A percentile compares a stretch with the other conserved stretches of the same genome.
phyloP scores from a whole-genome alignment of 2,113 vertebrate genomes.

The Phylloscopus trochiloides region DNA sequence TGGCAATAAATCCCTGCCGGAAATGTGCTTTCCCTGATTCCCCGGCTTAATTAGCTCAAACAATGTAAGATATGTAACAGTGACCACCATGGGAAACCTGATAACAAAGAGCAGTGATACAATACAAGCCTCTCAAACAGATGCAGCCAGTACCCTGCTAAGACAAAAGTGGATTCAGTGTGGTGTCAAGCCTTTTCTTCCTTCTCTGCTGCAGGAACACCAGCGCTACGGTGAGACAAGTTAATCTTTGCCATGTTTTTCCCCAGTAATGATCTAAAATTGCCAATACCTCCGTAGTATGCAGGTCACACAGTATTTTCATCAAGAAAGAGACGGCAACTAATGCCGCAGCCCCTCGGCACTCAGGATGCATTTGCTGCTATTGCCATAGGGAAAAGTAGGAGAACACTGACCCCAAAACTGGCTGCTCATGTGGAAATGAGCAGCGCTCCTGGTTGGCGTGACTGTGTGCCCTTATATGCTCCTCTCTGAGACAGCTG shows the following conservation, averaged over 20 bases:
- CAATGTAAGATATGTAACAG: constrained; percentile 49
- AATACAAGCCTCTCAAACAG: constrained; percentile 1
- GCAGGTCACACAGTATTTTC: background rate
- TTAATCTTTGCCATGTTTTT: background rate
- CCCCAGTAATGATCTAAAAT: constrained; percentile 7
- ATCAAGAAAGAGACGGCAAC: background rate
- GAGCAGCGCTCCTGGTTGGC: fast-evolving
- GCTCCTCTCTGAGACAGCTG: background rate
- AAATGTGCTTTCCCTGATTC: constrained; percentile 41
- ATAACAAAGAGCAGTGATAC: constrained; percentile 36
- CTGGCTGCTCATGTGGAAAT: background rate
- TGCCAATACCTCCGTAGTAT: background rate
- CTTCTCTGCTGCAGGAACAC: background rate
- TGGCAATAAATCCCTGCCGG: constrained; percentile 11
- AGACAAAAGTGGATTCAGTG: constrained; percentile 33
- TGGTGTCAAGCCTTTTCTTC: background rate
- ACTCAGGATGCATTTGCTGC: background rate
- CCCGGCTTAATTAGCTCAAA: constrained; percentile 40
- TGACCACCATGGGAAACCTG: constrained; percentile 36
- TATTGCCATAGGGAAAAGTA: background rate
- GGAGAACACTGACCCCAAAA: background rate
- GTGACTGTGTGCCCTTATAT: background rate
- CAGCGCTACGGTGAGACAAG: background rate
- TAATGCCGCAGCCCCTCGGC: background rate
- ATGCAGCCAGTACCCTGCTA: background rate